phyloP scores from a whole-genome alignment of 2,797 vertebrate genomes.

The Delichon dasypus region DNA sequence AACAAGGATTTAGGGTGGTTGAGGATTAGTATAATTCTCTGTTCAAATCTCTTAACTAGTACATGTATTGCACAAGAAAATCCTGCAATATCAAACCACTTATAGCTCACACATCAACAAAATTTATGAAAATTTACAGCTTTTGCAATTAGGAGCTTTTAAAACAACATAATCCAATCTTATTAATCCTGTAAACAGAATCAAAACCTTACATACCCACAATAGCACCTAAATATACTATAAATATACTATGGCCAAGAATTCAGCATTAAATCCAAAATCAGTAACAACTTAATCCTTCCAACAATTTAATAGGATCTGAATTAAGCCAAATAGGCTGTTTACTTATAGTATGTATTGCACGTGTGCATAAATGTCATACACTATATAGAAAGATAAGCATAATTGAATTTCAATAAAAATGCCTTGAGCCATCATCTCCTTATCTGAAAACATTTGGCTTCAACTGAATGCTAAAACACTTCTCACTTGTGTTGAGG shows the following conservation, averaged over 20 bases:
- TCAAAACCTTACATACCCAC: neutral
- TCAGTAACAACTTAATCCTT: neutral
- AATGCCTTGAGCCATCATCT: neutral
- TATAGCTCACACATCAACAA: neutral
- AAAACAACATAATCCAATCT: neutral
- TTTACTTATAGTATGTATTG: neutral
- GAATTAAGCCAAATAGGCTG: neutral
- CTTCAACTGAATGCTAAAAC: neutral
- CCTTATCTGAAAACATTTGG: conserved; percentile 28
- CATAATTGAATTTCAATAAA: conserved; percentile 10
- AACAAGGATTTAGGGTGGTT: neutral
- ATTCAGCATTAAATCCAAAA: neutral
- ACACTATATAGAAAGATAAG: neutral
- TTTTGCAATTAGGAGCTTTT: neutral
- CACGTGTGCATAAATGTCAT: neutral
- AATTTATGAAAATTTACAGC: neutral
- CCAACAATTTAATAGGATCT: neutral
- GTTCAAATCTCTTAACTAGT: neutral
- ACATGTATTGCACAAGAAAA: neutral
- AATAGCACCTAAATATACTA: neutral
- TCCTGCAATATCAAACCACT: neutral
- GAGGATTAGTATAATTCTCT: neutral
- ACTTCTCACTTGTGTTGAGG: neutral
- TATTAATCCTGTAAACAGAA: neutral
- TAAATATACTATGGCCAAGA: neutral